Percentiles rank a stretch among this genome's conserved stretches.
Evolutionary conservation across 1,140 invertebrate genomes (phyloP).

Genomic region (Dendrolimus kikuchii): DNA sequence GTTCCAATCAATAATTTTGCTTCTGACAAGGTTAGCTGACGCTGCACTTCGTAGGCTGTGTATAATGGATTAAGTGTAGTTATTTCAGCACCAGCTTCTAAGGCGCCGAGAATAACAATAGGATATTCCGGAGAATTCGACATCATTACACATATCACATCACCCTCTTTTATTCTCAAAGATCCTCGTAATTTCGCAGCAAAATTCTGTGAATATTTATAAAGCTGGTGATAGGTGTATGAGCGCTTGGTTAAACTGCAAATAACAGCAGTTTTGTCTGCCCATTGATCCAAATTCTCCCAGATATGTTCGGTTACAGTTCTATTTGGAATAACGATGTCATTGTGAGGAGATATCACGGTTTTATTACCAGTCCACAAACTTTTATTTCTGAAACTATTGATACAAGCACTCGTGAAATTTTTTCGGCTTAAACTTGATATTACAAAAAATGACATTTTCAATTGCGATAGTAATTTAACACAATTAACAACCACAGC

Average conservation of each 20-base stretch:
- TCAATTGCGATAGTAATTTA: no score
- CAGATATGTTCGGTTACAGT: conserved; percentile 75
- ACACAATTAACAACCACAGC: no score
- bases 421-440: no score
- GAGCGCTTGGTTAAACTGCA: conserved; percentile 79
- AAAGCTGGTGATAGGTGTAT: conserved; percentile 79
- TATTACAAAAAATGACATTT: no score
- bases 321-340: conserved; percentile 59
- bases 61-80: conserved; percentile 87
- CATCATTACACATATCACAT: conserved; percentile 80
- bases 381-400: conserved; percentile 3
- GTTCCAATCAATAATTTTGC: conserved; percentile 79
- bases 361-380: conserved; percentile 28
- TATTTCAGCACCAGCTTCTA: conserved; percentile 79
- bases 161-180: conserved; percentile 77
- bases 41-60: conserved; percentile 82
- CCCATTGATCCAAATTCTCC: conserved; percentile 71
- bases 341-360: conserved; percentile 49
- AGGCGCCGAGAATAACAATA: conserved; percentile 76
- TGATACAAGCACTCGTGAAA: no score
- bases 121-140: conserved; percentile 84
- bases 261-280: conserved; percentile 75
- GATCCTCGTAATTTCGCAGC: conserved; percentile 76
- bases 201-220: conserved; percentile 75
- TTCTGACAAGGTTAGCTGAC: conserved; percentile 77